phyloP scores from a whole-genome alignment of 2,797 vertebrate species.

The Propithecus deckenii region DNA sequence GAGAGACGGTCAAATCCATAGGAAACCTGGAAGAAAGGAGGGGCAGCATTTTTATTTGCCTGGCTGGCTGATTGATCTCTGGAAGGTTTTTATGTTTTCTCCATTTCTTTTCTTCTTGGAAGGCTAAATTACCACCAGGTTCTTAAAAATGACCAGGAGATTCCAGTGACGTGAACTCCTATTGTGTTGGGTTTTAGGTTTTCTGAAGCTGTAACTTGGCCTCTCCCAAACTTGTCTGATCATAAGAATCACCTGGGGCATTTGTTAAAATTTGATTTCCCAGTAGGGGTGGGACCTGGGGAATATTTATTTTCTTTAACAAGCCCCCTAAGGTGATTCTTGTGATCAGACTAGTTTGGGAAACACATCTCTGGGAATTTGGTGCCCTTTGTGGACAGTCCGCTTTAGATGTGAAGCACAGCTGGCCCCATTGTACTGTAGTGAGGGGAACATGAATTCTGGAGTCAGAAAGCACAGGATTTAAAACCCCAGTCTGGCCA shows the following conservation, averaged over 20 bases:
- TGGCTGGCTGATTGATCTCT: background rate
- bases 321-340: background rate
- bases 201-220: slow-evolving; percentile 37
- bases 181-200: background rate
- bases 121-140: background rate
- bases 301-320: background rate
- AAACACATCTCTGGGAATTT: background rate
- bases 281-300: background rate
- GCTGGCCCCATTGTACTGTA: background rate
- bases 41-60: background rate
- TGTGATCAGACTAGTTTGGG: background rate
- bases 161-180: background rate
- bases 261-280: slow-evolving; percentile 50
- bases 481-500: background rate
- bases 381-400: background rate
- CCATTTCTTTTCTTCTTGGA: slow-evolving; percentile 21
- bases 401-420: background rate
- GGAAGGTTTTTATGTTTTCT: background rate
- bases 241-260: background rate
- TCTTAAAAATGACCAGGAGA: slow-evolving; percentile 6
- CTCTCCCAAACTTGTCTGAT: background rate
- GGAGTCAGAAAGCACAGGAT: background rate
- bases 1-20: background rate
- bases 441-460: background rate
- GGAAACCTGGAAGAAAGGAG: background rate